phyloP scores from a whole-genome alignment of 2,113 vertebrate genomes.

The Lagopus muta region DNA sequence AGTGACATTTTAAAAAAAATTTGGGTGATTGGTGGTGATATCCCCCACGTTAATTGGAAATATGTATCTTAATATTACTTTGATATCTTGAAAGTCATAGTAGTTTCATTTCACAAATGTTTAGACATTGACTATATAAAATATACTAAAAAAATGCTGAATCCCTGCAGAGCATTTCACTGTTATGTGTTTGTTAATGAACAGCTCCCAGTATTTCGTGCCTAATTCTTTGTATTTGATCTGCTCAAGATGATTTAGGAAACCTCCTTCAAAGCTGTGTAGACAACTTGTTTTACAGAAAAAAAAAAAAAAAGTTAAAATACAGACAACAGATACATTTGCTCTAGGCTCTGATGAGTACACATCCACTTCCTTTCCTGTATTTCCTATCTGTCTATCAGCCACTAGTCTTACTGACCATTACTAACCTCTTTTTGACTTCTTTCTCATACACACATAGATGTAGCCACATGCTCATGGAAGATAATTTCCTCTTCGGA shows the following conservation, averaged over 20 bases:
- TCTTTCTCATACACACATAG: not conserved
- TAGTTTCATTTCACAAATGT: not conserved
- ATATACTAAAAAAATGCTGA: not conserved
- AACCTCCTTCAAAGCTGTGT: not conserved
- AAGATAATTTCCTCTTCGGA: not conserved
- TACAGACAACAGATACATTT: not conserved
- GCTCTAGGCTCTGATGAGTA: constrained; percentile 33
- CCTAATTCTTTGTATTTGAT: not conserved
- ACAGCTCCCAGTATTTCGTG: not conserved
- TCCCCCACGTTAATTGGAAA: not conserved
- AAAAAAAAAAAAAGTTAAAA: not conserved
- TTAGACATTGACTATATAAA: not conserved
- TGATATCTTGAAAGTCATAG: not conserved
- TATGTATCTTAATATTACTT: not conserved
- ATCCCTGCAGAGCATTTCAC: fast-evolving
- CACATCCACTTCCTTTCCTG: constrained; percentile 37
- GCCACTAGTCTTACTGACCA: not conserved
- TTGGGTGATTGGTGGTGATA: not conserved
- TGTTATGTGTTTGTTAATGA: not conserved
- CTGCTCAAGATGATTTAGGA: not conserved
- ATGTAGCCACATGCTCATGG: not conserved
- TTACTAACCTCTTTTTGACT: not conserved
- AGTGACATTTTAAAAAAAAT: not conserved
- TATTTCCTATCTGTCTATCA: constrained; percentile 48
- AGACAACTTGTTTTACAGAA: not conserved